A percentile compares a stretch with the other conserved stretches of the same genome.
Conservation (phyloP, 2,888 invertebrate genomes). For the Metellina segmentata region DNA sequence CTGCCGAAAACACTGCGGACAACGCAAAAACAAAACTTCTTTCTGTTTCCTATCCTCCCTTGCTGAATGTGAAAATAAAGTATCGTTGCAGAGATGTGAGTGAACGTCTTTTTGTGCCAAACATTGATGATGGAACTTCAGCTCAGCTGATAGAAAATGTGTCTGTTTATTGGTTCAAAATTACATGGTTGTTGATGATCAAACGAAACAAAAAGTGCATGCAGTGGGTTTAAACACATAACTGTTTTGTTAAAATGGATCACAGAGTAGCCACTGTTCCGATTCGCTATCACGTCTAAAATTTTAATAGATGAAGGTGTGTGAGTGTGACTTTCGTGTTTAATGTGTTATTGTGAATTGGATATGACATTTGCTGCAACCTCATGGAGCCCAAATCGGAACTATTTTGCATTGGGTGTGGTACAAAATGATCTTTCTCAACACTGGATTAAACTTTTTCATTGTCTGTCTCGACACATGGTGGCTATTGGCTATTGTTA, state of each 20-base stretch:
- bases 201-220: neutral
- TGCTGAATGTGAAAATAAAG: conserved; percentile 29
- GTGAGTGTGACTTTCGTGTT: neutral
- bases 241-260: neutral
- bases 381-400: neutral
- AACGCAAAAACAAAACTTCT: neutral
- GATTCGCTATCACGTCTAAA: neutral
- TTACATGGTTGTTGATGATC: too few relatives aligned
- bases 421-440: neutral
- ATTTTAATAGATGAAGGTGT: neutral
- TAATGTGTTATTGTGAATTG: neutral
- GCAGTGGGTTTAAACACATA: neutral
- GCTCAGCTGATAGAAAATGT: conserved; percentile 13
- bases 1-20: neutral
- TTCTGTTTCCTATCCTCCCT: neutral
- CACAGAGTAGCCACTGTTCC: neutral
- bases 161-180: conserved; percentile 31
- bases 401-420: neutral
- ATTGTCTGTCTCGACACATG: neutral
- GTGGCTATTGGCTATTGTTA: neutral
- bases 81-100: conserved; percentile 35
- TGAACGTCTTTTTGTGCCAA: conserved; percentile 39
- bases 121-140: conserved; percentile 9
- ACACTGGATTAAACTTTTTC: neutral
- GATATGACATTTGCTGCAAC: neutral